These are phyloP conservation scores for Himalopsyche anomala DNA, from an alignment of 2,888 invertebrate genomes.

Conservation along the genomic window DNA sequence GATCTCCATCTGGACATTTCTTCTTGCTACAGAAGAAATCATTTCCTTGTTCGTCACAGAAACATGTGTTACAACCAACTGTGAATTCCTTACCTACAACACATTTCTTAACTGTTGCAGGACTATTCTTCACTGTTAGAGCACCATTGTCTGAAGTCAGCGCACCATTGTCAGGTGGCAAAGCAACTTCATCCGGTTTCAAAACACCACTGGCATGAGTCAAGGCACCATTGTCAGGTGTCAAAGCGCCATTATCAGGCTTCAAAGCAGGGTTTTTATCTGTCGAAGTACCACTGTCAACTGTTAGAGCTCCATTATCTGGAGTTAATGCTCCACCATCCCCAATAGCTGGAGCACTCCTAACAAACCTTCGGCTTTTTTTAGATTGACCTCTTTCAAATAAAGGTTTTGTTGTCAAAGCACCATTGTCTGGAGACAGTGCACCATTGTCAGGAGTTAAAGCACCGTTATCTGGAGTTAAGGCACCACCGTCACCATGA, in stretches of 20 bases:
- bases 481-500: too few species aligned
- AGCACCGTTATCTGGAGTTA: neutral
- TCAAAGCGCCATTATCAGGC: too few species aligned
- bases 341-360: too few species aligned
- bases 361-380: too few species aligned
- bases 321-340: neutral
- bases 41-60: conserved; percentile 72
- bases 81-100: conserved; percentile 71
- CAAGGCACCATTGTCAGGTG: too few species aligned
- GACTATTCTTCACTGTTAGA: neutral
- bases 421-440: neutral
- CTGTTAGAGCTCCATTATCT: neutral
- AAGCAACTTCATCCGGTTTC: neutral
- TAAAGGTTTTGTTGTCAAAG: neutral
- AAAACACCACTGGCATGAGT: too few species aligned
- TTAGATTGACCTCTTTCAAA: neutral
- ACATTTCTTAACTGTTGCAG: conserved; percentile 68
- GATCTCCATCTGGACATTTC: conserved; percentile 63
- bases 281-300: neutral
- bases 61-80: conserved; percentile 76
- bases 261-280: neutral
- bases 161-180: neutral
- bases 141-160: neutral
- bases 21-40: conserved; percentile 73
- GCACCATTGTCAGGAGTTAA: conserved; percentile 3